Conservation (phyloP, 37 sponge, comb jelly and placozoan genomes). For the Haliclona indistincta region DNA sequence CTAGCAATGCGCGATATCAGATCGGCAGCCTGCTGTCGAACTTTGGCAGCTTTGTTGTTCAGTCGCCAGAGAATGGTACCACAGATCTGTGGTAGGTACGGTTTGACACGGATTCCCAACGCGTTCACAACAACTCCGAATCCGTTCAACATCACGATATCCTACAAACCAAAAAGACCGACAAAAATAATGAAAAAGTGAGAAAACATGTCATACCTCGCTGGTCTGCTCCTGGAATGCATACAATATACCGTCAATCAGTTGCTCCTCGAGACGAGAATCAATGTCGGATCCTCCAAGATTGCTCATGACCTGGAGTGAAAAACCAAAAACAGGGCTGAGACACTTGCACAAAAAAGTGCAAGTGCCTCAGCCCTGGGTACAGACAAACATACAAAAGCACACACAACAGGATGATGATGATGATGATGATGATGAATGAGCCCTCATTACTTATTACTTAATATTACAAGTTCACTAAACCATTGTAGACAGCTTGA, state of each 20-base stretch:
- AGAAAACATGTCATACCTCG: slow-evolving; percentile 37
- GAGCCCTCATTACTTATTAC: too few relatives aligned
- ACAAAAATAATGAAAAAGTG: background rate
- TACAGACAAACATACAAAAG: too few relatives aligned
- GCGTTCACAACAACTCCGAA: slow-evolving; percentile 97
- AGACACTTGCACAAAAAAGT: background rate
- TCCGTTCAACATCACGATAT: slow-evolving; percentile 95
- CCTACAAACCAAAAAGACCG: slow-evolving; percentile 33
- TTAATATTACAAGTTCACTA: too few relatives aligned
- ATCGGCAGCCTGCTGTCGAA: slow-evolving; percentile 98
- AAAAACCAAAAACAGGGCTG: background rate
- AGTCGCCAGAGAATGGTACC: slow-evolving; percentile 96
- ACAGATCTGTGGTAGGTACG: slow-evolving; percentile 99
- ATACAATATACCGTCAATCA: slow-evolving; percentile 97
- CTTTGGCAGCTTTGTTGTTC: slow-evolving; percentile 98
- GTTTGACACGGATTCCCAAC: slow-evolving; percentile 91
- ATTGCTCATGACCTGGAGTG: slow-evolving; percentile 76
- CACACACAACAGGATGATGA: too few relatives aligned
- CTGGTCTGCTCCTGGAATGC: slow-evolving; percentile 93
- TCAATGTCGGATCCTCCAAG: slow-evolving; percentile 97
- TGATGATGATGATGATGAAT: background rate
- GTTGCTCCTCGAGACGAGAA: slow-evolving; percentile 94
- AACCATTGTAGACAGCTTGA: too few relatives aligned
- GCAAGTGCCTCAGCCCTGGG: too few relatives aligned
- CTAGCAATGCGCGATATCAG: slow-evolving; percentile 91